Conservation (phyloP, 2,797 vertebrate species). For the Anniella stebbinsi region DNA sequence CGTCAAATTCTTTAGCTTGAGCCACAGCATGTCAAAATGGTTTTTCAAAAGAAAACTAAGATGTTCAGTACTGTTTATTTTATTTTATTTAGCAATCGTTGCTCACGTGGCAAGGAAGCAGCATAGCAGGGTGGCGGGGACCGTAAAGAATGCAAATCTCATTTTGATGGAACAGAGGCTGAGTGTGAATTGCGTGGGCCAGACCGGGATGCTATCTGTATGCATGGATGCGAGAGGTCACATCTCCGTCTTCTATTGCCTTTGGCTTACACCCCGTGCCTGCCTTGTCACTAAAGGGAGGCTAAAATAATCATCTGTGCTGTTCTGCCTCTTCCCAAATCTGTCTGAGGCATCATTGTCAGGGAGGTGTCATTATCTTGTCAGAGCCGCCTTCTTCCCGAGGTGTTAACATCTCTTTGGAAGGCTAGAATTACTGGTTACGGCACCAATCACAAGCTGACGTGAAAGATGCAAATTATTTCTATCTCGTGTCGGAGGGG, state of each 20-base stretch:
- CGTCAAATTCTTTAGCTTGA: background rate
- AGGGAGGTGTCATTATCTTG: background rate
- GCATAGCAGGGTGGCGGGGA: too few relatives aligned
- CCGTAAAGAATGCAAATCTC: background rate
- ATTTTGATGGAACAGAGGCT: background rate
- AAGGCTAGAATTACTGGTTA: accelerated
- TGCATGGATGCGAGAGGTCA: accelerated
- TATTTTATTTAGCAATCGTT: background rate
- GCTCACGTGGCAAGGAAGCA: background rate
- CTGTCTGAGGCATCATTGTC: background rate
- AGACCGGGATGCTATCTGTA: accelerated
- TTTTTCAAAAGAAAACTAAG: background rate
- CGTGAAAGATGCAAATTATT: background rate
- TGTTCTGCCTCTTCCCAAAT: background rate
- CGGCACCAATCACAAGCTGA: background rate
- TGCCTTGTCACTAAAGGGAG: background rate
- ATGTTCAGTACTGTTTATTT: background rate
- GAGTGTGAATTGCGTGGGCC: accelerated
- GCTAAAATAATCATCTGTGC: accelerated
- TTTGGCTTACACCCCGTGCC: accelerated
- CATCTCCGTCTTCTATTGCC: background rate
- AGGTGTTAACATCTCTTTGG: background rate
- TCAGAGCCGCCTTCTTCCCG: accelerated
- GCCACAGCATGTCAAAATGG: background rate
- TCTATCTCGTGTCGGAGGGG: accelerated